Percentiles rank a stretch among this genome's conserved stretches.
These are phyloP conservation scores for Lophura nycthemera DNA, from an alignment of 2,113 vertebrate species.

Conservation along the genomic window DNA sequence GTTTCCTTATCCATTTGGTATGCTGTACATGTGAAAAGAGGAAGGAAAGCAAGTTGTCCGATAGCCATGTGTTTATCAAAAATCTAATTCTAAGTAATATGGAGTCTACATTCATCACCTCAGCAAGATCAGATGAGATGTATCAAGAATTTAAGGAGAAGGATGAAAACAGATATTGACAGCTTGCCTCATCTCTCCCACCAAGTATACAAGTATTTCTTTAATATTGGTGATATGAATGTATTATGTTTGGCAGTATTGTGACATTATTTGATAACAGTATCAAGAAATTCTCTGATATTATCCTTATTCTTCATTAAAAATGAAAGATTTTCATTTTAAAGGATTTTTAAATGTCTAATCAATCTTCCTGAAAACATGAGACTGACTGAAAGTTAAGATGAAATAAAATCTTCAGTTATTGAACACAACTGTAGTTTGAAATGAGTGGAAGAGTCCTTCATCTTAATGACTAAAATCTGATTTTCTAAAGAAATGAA, in stretches of 20 bases:
- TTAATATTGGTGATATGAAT: neutral
- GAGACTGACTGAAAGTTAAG: conserved; percentile 7
- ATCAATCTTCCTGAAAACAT: conserved; percentile 37
- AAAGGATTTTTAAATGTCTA: conserved; percentile 36
- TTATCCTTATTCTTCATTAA: conserved; percentile 50
- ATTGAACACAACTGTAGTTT: neutral
- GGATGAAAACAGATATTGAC: fast-evolving
- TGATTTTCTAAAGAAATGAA: neutral
- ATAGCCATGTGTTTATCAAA: neutral
- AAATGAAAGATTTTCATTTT: conserved; percentile 53
- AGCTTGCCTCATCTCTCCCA: neutral
- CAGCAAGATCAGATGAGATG: neutral
- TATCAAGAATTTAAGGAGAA: neutral
- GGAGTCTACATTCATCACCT: neutral
- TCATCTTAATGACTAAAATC: neutral
- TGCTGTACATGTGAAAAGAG: neutral
- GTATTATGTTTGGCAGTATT: neutral
- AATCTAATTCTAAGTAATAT: neutral
- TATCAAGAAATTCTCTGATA: conserved; percentile 20
- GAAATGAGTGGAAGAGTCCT: neutral
- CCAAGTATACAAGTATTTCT: neutral
- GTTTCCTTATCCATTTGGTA: neutral
- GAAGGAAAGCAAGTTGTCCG: neutral
- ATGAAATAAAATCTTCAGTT: neutral
- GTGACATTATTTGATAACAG: conserved; percentile 10